Base-by-base conservation (phyloP, 2,888 invertebrate species). In the Meganola albula region DNA sequence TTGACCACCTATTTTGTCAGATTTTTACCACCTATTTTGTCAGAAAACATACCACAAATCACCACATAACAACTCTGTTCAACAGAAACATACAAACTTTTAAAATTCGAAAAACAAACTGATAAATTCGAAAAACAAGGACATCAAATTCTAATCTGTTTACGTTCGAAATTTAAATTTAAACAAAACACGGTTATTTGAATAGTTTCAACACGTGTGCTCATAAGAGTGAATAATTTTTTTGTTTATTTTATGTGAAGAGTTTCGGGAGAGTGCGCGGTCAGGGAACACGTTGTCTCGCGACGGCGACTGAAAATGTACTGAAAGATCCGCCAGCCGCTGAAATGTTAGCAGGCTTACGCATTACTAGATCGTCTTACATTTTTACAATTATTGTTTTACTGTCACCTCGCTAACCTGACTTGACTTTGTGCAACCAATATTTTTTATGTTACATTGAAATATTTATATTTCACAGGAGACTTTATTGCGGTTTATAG, bases 1-100 rank as follows among this genome's bases (percentile, higher is more conserved):
- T 28, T 44, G 38, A 12, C 34, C 52, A 67, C 76, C 78, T 76
- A 80, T 82, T 68, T 78, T 80, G 75, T 62, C 53, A 12, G 38
- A 51, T 50, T 50, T 47, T 20, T 66, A 66, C n/a, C n/a, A n/a
- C n/a, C n/a, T n/a, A n/a, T n/a, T n/a, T n/a, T 54, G 20, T 41
- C 49, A 47, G 36, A 54, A 58, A 63, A 71, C 61, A 40, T 37
- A 58, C 60, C 28, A 44, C 39, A 53, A 43, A 40, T 46, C 50
- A 21, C 3, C 47, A 50, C 34, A 24, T 13, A 28, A 25, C n/a
- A 40, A 37, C 24, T 34, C 32, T 26, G 6, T 18, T 21, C 4
- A 18, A 10, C 13, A 18, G 12, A 11, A 7, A 12, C 12, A 24
- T 29, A 30, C 39, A 24, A 33, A 29, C 6, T 13, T 4, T 20